Evolutionary conservation across 2,888 invertebrate species (phyloP), one percentile per base, ranked within the genome.

Genomic region (Petrolisthes cinctipes): DNA sequence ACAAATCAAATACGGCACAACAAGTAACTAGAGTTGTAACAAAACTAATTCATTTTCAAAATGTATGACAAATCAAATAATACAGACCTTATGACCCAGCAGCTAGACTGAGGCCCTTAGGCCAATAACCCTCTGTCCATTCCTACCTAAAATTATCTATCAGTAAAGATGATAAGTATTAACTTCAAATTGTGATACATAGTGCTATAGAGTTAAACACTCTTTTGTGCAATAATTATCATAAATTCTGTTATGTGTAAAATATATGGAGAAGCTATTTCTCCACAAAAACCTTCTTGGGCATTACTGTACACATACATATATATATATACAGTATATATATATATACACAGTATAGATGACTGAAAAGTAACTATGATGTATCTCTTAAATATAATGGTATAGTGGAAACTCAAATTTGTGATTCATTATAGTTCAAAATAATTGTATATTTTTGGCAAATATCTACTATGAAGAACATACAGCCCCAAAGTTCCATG

Each of bases 111-210:
- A n/a, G 71, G 20, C 20, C 14, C 6, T n/a, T n/a, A n/a, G 71
- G 71, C 14, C 14, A 37, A 61, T 6, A 37, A 66, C 51, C 66
- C 66, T 82, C 51, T 23, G 61, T 79, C 37, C 66, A 61, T 61
- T 61, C 20, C 20, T 17, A n/a, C 20, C 71, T n/a, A 71, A n/a
- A n/a, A n/a, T 71, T 6, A n/a, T 71, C 14, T n/a, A 20, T n/a
- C 6, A 71, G 6, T 71, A n/a, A 71, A 71, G 20, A n/a, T 71
- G 71, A n/a, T 71, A 14, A n/a, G 14, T 71, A 14, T 71, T 71
- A n/a, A n/a, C 14, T 71, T 14, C n/a, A 14, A n/a, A 85, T 82
- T 86, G 86, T 86, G 86, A 86, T 86, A 86, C 76, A 86, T 61
- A 76, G 86, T 82, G 86, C 82, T 86, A 86, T 86, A 85, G 51